Evolutionary conservation across 2,888 invertebrate genomes (phyloP), one percentile per base, ranked within the genome.

Genomic region (Agrenia bidenticulata): DNA sequence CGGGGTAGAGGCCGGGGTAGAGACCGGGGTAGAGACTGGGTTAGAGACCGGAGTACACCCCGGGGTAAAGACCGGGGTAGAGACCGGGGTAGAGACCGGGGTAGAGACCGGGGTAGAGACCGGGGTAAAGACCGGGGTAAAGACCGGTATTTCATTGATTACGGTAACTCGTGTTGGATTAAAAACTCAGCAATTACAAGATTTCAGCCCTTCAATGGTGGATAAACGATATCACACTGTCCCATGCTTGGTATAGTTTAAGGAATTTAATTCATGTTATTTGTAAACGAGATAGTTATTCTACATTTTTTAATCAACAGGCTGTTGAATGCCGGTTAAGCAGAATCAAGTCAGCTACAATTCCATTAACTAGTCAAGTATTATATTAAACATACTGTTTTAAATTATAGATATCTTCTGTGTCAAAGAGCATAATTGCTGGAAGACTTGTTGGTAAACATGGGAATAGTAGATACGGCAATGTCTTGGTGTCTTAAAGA

Each of bases 121-220:
- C n/a, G n/a, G n/a, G n/a, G n/a, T n/a, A n/a, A n/a, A n/a, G n/a
- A n/a, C n/a, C n/a, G n/a, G n/a, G n/a, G n/a, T n/a, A n/a, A n/a
- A n/a, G n/a, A n/a, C n/a, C n/a, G n/a, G 4, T 82, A 86, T 59
- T 93, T 88, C 78, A 85, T 94, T 55, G 95, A 95, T 81, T 89
- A 85, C 79, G 95, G 95, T 19, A 86, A 86, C 75, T 81, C 79
- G 11, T 83, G 45, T 0, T 71, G 72, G 73, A 63, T 70, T 1
- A 37, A 53, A n/a, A 63, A 41, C 2, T 39, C 59, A 0, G 58
- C 41, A 23, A n/a, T 39, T 74, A 9, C 37, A 54, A 9, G 66
- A 65, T 32, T 71, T 72, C 26, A 42, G 64, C 19, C 61, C 64
- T 2, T 51, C 23, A 7, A 61, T 73, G 62, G 4, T 57, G 15